phyloP scores from a whole-genome alignment of 2,888 invertebrate genomes.

The Eupithecia vulgata region DNA sequence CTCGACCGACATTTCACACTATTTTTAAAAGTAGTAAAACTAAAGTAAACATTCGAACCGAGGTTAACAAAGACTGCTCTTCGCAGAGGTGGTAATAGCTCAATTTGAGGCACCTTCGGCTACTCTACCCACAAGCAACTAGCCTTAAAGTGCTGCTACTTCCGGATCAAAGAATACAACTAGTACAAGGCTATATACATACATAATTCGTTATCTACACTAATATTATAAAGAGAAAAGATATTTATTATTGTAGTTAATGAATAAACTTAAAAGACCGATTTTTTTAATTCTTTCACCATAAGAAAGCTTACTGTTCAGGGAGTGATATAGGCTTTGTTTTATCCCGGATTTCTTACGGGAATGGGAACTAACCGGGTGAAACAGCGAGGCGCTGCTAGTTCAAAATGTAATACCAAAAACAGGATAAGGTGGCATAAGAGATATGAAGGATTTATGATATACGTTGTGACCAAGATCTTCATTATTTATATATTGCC shows the following conservation, averaged over 20 bases:
- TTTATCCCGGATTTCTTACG: too few relatives aligned
- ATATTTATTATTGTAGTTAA: too few relatives aligned
- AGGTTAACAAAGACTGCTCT: conserved; percentile 60
- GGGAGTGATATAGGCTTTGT: too few relatives aligned
- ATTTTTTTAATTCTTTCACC: too few relatives aligned
- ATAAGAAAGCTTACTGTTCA: too few relatives aligned
- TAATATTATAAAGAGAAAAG: too few relatives aligned
- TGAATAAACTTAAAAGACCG: too few relatives aligned
- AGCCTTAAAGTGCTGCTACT: conserved; percentile 1
- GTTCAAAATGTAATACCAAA: too few relatives aligned
- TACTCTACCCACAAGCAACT: background rate
- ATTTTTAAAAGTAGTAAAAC: conserved; percentile 46
- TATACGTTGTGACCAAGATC: background rate
- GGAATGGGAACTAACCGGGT: too few relatives aligned
- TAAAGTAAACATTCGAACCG: conserved; percentile 53
- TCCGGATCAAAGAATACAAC: background rate
- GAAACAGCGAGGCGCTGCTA: too few relatives aligned
- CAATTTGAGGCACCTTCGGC: background rate
- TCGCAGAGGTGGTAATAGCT: conserved; percentile 31
- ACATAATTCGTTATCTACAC: too few relatives aligned
- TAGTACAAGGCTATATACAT: background rate
- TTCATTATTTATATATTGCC: background rate
- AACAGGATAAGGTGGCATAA: background rate
- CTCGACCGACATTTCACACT: conserved; percentile 37
- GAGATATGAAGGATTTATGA: background rate